phyloP scores from a whole-genome alignment of 2,888 invertebrate species.

The Caenorhabditis sinica region DNA sequence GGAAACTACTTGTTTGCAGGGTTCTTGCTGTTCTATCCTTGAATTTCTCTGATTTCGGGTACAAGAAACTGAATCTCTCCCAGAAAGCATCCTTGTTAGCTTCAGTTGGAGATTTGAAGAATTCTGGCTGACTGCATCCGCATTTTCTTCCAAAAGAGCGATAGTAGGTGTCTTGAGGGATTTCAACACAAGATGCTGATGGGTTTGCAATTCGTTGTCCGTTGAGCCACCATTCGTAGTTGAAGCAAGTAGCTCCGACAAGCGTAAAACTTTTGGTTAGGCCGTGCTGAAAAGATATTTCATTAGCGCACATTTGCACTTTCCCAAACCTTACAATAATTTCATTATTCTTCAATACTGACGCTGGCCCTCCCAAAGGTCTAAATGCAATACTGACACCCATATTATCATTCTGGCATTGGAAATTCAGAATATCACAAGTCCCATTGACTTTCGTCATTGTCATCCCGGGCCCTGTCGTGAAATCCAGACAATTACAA shows the following conservation, averaged over 20 bases:
- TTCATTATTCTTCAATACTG: neutral
- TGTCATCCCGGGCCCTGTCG: neutral
- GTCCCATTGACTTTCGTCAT: neutral
- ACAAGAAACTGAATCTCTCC: slow-evolving; percentile 1
- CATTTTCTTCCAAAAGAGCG: neutral
- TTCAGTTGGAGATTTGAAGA: neutral
- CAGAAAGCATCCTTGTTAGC: neutral
- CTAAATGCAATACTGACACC: neutral
- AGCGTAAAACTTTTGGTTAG: neutral
- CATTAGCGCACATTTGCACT: neutral
- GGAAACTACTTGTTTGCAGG: neutral
- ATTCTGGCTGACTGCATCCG: neutral
- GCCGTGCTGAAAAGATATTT: neutral
- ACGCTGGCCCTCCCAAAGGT: neutral
- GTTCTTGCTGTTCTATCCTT: neutral
- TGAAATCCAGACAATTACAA: neutral
- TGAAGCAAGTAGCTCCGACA: neutral
- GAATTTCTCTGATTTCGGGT: slow-evolving; percentile 4
- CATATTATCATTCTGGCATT: neutral
- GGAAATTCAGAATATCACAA: slow-evolving; percentile 6
- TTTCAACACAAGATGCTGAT: neutral
- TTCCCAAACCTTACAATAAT: slow-evolving; percentile 9
- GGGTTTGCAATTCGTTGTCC: neutral
- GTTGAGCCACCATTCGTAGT: neutral
- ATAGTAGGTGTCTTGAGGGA: no score